phyloP scores from a whole-genome alignment of 2,113 vertebrate genomes.

The Microcebus jonahi region DNA sequence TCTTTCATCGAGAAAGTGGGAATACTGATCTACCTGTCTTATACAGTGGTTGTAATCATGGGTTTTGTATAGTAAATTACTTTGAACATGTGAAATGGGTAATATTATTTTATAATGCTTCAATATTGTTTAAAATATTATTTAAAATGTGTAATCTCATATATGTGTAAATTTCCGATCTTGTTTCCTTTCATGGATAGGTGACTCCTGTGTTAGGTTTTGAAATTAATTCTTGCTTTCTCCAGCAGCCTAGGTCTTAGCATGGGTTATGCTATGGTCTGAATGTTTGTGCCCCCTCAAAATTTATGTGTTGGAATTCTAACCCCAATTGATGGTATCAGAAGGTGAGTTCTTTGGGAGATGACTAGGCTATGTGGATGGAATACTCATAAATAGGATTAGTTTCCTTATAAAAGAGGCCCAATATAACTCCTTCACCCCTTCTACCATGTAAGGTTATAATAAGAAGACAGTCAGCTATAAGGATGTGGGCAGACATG shows the following conservation, averaged over 20 bases:
- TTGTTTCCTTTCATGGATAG: not conserved
- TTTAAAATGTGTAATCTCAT: not conserved
- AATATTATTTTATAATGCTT: not conserved
- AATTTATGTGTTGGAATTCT: not conserved
- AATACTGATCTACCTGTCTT: not conserved
- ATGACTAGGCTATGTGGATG: not conserved
- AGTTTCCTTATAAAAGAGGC: not conserved
- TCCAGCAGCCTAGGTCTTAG: not conserved
- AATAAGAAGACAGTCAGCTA: not conserved
- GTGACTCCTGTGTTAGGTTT: not conserved
- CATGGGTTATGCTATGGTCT: not conserved
- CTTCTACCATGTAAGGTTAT: not conserved
- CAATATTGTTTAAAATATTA: not conserved
- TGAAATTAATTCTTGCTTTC: not conserved
- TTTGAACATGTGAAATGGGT: not conserved
- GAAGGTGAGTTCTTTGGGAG: not conserved
- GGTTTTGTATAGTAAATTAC: not conserved
- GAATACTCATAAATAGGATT: not conserved
- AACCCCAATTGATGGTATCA: not conserved
- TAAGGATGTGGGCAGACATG: not conserved
- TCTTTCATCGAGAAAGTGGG: not conserved
- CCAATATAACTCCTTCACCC: not conserved
- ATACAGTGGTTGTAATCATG: not conserved
- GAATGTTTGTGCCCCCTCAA: not conserved
- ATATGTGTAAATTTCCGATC: not conserved